Percentiles rank a stretch among this genome's conserved stretches.
Evolutionary conservation across 2,113 vertebrate species (phyloP).

Genomic region (Polypterus bichir): DNA sequence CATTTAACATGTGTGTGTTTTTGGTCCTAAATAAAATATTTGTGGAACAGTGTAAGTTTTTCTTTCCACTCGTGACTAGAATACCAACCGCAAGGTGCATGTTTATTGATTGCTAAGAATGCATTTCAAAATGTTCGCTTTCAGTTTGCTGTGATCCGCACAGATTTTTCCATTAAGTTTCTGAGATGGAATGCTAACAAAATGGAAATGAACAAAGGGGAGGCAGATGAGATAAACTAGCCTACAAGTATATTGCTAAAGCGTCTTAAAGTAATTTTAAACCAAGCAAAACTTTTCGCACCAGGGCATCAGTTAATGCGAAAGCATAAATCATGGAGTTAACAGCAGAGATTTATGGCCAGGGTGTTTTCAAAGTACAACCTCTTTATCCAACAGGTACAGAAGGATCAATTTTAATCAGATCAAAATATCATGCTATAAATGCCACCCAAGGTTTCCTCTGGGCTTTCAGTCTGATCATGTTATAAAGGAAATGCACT

Average conservation of each 20-base stretch:
- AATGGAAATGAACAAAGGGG: constrained; percentile 1
- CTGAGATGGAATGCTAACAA: not conserved
- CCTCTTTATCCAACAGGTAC: constrained; percentile 23
- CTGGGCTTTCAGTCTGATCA: constrained; percentile 14
- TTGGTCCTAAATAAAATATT: too few species aligned
- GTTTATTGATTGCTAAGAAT: too few species aligned
- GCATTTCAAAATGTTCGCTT: too few species aligned
- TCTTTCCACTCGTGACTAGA: too few species aligned
- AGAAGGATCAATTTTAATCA: constrained; percentile 26
- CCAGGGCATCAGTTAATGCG: constrained; percentile 10
- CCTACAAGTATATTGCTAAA: not conserved
- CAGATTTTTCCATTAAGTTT: not conserved
- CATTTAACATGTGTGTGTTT: too few species aligned
- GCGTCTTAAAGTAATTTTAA: not conserved
- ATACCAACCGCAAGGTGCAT: too few species aligned
- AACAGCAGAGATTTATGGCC: constrained; percentile 17
- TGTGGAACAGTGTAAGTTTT: too few species aligned
- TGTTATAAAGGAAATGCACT: constrained; percentile 4
- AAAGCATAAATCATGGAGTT: constrained; percentile 25
- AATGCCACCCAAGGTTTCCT: constrained; percentile 9
- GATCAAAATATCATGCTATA: constrained; percentile 21
- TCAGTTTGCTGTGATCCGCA: too few species aligned
- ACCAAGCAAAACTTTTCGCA: constrained; percentile 12
- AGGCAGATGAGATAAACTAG: constrained; percentile 6
- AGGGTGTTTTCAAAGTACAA: constrained; percentile 17